Conservation (phyloP, 2,888 invertebrate species). For the Julus scanicus region DNA sequence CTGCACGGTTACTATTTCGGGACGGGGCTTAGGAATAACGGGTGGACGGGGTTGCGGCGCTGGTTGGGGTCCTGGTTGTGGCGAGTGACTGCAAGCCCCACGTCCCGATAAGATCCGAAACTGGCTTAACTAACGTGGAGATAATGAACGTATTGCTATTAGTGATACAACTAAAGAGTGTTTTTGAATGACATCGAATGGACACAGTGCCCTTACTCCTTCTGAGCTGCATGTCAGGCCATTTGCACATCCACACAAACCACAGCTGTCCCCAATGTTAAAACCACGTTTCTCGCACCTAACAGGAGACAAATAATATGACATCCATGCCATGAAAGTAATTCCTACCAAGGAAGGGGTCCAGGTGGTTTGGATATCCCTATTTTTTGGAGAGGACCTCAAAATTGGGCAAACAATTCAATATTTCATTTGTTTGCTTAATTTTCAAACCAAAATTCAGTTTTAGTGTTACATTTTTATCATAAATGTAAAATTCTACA, state of each 20-base stretch:
- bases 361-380: too few relatives aligned
- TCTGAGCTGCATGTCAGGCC: conserved; percentile 52
- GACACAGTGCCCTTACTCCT: conserved; percentile 52
- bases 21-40: conserved; percentile 9
- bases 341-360: too few relatives aligned
- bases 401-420: too few relatives aligned
- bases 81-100: conserved; percentile 41
- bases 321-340: too few relatives aligned
- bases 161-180: neutral
- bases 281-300: conserved; percentile 56
- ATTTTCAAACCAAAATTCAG: too few relatives aligned
- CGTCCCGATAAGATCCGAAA: conserved; percentile 51
- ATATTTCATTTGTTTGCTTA: too few relatives aligned
- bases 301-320: neutral
- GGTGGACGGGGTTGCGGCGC: conserved; percentile 16
- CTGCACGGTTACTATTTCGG: neutral
- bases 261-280: conserved; percentile 52
- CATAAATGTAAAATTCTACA: too few relatives aligned
- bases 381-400: too few relatives aligned
- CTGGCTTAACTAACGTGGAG: conserved; percentile 44
- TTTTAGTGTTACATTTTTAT: too few relatives aligned
- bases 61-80: neutral
- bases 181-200: neutral
- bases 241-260: conserved; percentile 56
- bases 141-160: neutral